A percentile compares a stretch with the other conserved stretches of the same genome.
phyloP scores from a whole-genome alignment of 2,113 vertebrate genomes.

The Synchiropus splendidus region DNA sequence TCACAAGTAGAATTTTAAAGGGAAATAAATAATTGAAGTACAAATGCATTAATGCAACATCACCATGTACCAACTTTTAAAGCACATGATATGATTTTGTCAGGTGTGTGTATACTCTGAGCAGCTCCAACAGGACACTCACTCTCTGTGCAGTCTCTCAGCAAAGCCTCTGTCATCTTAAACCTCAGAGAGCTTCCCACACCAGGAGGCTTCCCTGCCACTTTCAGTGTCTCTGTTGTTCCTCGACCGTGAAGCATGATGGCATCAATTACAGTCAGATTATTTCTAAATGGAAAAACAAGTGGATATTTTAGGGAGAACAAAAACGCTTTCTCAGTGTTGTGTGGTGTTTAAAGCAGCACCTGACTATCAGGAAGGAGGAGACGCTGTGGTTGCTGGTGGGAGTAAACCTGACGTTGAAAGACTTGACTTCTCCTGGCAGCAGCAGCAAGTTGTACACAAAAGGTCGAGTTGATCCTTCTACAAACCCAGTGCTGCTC shows the following conservation, averaged over 20 bases:
- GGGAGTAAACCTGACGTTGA: slow-evolving; percentile 85
- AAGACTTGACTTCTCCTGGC: slow-evolving; percentile 82
- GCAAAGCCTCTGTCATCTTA: slow-evolving; percentile 90
- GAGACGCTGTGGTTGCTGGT: slow-evolving; percentile 83
- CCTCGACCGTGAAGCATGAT: slow-evolving; percentile 87
- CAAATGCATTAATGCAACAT: no score
- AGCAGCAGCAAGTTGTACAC: slow-evolving; percentile 83
- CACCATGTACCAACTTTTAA: no score
- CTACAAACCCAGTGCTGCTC: slow-evolving; percentile 71
- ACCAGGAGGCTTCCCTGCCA: slow-evolving; percentile 85
- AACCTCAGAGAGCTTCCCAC: slow-evolving; percentile 87
- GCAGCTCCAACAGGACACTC: slow-evolving; percentile 47
- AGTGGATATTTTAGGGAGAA: not conserved
- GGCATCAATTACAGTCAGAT: slow-evolving; percentile 88
- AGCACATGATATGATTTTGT: no score
- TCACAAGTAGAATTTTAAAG: no score
- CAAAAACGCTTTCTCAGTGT: not conserved
- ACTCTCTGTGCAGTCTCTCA: slow-evolving; percentile 96
- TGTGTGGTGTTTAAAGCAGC: slow-evolving; percentile 3
- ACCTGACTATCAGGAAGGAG: slow-evolving; percentile 90
- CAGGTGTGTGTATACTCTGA: no score
- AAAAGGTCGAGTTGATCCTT: slow-evolving; percentile 71
- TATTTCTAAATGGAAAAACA: slow-evolving; percentile 74
- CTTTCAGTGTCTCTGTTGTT: slow-evolving; percentile 81
- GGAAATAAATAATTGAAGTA: no score